Evolutionary conservation across 2,797 vertebrate species (phyloP).

Genomic region (Orientallactaga sibirica): DNA sequence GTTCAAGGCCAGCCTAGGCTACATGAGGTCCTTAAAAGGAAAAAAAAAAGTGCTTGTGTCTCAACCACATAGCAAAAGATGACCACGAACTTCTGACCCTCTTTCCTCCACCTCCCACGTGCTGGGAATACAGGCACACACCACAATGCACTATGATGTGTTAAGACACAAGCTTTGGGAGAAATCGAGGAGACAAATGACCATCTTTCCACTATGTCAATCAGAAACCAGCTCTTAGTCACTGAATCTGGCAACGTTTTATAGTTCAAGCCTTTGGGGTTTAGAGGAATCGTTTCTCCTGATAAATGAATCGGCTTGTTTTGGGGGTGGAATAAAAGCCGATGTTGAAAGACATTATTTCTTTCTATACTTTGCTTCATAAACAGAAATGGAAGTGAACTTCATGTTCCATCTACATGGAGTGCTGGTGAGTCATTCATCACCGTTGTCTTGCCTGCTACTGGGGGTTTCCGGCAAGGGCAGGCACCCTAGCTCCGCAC

Average conservation of each 20-base stretch:
- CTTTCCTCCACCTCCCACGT: no score
- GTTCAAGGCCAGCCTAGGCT: no score
- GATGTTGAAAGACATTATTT: conserved; percentile 72
- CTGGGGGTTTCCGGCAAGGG: not conserved
- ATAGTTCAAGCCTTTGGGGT: not conserved
- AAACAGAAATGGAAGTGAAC: conserved; percentile 67
- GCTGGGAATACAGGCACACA: not conserved
- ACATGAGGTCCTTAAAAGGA: no score
- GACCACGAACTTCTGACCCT: no score
- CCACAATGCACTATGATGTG: not conserved
- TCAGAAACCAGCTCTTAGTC: not conserved
- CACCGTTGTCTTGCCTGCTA: conserved; percentile 64
- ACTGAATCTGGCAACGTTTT: not conserved
- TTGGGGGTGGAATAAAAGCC: conserved; percentile 67
- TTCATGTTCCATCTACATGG: conserved; percentile 51
- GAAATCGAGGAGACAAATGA: conserved; percentile 7
- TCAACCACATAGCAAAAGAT: no score
- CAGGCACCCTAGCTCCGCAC: conserved; percentile 18
- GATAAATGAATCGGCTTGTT: conserved; percentile 75
- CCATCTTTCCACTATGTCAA: not conserved
- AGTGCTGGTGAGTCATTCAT: conserved; percentile 56
- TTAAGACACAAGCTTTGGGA: conserved; percentile 47
- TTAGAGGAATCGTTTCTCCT: conserved; percentile 70
- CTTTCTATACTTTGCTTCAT: conserved; percentile 67
- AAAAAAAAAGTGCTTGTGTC: no score